phyloP scores from a whole-genome alignment of 2,113 vertebrate genomes.

The Tylochromis polylepis region DNA sequence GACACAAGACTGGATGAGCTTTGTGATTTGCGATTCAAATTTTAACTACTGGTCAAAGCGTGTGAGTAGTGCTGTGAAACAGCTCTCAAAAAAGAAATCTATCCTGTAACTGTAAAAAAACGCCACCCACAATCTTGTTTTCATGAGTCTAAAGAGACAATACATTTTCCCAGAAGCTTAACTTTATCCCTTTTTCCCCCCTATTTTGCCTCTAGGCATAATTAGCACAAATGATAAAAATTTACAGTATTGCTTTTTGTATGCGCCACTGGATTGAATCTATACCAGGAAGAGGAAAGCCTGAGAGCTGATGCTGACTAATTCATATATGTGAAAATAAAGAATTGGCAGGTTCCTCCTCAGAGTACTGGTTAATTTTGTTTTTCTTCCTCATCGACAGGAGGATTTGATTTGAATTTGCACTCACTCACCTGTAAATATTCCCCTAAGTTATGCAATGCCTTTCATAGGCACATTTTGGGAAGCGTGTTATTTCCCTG shows the following conservation, averaged over 20 bases:
- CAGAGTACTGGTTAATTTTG: constrained; percentile 10
- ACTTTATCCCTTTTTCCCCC: constrained; percentile 1
- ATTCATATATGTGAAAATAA: constrained; percentile 2
- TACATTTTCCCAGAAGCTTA: background rate
- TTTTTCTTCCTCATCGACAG: constrained; percentile 40
- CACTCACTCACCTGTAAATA: constrained; percentile 49
- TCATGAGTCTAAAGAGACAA: background rate
- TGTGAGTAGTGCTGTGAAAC: background rate
- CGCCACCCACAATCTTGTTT: background rate
- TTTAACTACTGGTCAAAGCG: no score
- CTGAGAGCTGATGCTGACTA: background rate
- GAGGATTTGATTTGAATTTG: constrained; percentile 41
- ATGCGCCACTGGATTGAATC: background rate
- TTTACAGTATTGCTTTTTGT: background rate
- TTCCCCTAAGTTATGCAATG: constrained; percentile 26
- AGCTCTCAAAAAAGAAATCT: background rate
- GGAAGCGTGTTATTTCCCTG: constrained; percentile 2
- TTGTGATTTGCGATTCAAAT: no score
- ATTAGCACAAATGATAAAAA: constrained; percentile 15
- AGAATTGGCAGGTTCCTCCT: background rate
- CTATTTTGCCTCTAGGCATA: constrained; percentile 3
- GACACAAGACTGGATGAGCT: no score
- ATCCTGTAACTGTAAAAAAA: background rate
- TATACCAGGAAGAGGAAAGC: background rate
- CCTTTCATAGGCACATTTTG: background rate